Evolutionary conservation across 2,113 vertebrate species (phyloP).

Genomic region (Xenopus tropicalis): DNA sequence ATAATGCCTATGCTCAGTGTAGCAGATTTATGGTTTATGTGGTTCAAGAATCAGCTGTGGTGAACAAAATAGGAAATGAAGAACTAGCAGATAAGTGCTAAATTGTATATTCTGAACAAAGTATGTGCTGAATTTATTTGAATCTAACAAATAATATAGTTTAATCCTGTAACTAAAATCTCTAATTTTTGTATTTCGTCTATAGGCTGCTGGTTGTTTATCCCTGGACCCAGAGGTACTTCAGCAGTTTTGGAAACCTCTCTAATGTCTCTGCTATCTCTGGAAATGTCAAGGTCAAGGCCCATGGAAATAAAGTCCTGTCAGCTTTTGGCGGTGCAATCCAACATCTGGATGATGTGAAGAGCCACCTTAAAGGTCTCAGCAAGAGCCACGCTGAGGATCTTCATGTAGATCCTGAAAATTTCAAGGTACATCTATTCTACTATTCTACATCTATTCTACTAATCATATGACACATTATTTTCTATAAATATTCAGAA

Average conservation of each 20-base stretch:
- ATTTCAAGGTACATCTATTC: slow-evolving; percentile 43
- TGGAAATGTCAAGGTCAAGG: slow-evolving; percentile 40
- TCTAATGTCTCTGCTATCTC: slow-evolving; percentile 31
- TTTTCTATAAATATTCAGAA: too few species aligned
- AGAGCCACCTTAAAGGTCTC: slow-evolving; percentile 47
- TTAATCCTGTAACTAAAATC: too few species aligned
- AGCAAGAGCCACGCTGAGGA: slow-evolving; percentile 65
- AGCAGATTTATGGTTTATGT: too few species aligned
- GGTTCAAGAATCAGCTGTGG: too few species aligned
- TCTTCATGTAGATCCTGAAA: slow-evolving; percentile 67
- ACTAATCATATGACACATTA: too few species aligned
- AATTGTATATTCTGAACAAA: too few species aligned
- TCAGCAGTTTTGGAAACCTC: slow-evolving; percentile 49
- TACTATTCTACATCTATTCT: too few species aligned
- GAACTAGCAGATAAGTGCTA: too few species aligned
- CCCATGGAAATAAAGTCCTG: slow-evolving; percentile 57
- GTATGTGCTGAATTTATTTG: too few species aligned
- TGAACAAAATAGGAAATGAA: too few species aligned
- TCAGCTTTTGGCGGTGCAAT: slow-evolving; percentile 62
- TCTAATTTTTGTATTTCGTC: not conserved
- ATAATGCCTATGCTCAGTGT: too few species aligned
- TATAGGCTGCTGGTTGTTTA: slow-evolving; percentile 51
- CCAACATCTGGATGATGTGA: slow-evolving; percentile 73
- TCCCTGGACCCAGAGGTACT: slow-evolving; percentile 64
- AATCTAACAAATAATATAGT: too few species aligned